Conservation (phyloP, 2,797 vertebrate species). For the Parotocinclus haroldoi region DNA sequence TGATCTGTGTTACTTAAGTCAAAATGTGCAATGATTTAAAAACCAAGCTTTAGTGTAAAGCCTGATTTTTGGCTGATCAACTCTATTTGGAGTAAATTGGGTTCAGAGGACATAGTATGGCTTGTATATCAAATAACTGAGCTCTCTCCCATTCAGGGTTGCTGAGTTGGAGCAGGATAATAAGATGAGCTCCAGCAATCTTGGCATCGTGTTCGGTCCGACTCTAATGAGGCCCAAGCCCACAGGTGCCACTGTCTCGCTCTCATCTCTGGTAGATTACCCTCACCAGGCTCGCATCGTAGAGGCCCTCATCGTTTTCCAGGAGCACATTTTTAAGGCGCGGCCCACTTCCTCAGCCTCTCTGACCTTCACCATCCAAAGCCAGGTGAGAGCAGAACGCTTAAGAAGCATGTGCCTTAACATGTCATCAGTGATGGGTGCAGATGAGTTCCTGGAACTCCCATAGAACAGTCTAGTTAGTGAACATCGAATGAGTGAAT, state of each 20-base stretch:
- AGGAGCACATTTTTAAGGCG: slow-evolving; percentile 76
- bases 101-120: no score
- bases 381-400: slow-evolving; percentile 22
- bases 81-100: no score
- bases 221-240: slow-evolving; percentile 91
- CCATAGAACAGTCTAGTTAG: no score
- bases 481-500: no score
- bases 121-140: no score
- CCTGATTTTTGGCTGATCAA: no score
- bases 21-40: no score
- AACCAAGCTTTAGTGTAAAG: no score
- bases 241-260: slow-evolving; percentile 86
- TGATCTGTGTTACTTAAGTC: no score
- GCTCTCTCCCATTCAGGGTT: slow-evolving; percentile 70
- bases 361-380: neutral
- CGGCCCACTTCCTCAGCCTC: slow-evolving; percentile 23
- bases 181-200: slow-evolving; percentile 92
- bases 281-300: slow-evolving; percentile 93
- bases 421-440: no score
- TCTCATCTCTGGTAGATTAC: slow-evolving; percentile 96
- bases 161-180: slow-evolving; percentile 88
- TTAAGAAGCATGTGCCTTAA: no score
- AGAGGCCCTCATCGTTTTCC: slow-evolving; percentile 88
- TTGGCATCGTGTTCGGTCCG: slow-evolving; percentile 94
- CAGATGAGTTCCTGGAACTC: no score